Evolutionary conservation across 2,797 vertebrate genomes (phyloP), one percentile per base, ranked within the genome.

Genomic region (Adrianichthys oophorus): DNA sequence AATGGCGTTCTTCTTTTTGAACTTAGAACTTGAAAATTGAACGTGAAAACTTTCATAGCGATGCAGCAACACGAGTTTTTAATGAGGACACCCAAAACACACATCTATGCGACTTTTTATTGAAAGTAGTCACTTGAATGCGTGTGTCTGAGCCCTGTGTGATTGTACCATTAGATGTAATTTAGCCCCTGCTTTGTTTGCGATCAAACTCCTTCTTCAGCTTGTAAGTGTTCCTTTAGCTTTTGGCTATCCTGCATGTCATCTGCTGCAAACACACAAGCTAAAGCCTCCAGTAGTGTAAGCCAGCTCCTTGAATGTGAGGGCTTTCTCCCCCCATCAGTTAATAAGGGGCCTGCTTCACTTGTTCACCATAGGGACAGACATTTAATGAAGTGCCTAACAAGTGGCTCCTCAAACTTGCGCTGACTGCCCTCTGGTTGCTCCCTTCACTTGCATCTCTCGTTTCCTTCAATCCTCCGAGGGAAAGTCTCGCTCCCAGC

Each of bases 331-430:
- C 94, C 94, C 94, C 91, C 88, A 93, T 92, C 91, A 90, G 93
- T 94, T 97, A 97, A 97, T 94, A 94, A 96, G 95, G 93, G 91
- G 93, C 94, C 93, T 93, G 90, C 93, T 94, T 95, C 92, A 78
- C 80, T 78, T 42, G 62, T 76, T 88, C 94, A 94, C 95, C 92
- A 85, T 88, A 88, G 93, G 93, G 93, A 93, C 86, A 89, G 90
- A 91, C 92, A 93, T 94, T 96, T 97, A 98, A 98, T 98, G 96
- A 97, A 96, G 94, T 96, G 93, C 93, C 94, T 95, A 91, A 94
- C 82, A 95, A 94, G 93, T 93, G 66, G 88, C 92, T 85, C 89
- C 87, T 89, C 92, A 93, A 93, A 93, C 93, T 78, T 74, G 40
- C 42, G 63, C 69, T 62, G 65, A 79, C 72, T 78, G 76, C 76